Conservation (phyloP, 2,797 vertebrate genomes). For the Neostethus bicornis region DNA sequence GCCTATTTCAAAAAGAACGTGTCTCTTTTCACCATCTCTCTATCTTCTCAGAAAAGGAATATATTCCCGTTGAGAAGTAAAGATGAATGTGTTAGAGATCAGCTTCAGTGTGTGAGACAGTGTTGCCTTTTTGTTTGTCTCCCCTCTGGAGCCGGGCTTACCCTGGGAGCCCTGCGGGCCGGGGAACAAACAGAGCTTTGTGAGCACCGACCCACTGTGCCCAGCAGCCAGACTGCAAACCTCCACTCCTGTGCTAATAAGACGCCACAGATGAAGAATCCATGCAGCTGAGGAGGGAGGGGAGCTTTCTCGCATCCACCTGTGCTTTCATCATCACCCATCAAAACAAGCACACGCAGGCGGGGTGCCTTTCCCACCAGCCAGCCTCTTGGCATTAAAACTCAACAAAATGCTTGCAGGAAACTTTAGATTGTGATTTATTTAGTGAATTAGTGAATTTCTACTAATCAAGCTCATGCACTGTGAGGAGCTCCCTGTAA, state of each 20-base stretch:
- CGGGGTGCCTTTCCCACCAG: slow-evolving; percentile 43
- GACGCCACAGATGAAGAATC: slow-evolving; percentile 70
- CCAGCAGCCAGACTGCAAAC: slow-evolving; percentile 75
- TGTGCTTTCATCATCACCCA: slow-evolving; percentile 77
- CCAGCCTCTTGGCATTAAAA: slow-evolving; percentile 44
- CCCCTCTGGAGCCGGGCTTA: slow-evolving; percentile 79
- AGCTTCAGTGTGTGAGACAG: slow-evolving; percentile 67
- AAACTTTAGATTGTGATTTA: slow-evolving; percentile 52
- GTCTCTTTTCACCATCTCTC: slow-evolving; percentile 68
- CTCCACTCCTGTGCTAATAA: slow-evolving; percentile 71
- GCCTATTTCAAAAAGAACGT: slow-evolving; percentile 65
- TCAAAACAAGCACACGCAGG: slow-evolving; percentile 66
- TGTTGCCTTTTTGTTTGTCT: slow-evolving; percentile 74
- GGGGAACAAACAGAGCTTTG: slow-evolving; percentile 86
- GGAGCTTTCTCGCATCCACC: slow-evolving; percentile 67
- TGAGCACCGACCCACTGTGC: slow-evolving; percentile 77
- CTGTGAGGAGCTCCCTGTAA: slow-evolving; percentile 51
- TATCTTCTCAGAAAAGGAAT: slow-evolving; percentile 65
- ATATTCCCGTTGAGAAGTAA: slow-evolving; percentile 65
- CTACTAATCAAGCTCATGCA: slow-evolving; percentile 61
- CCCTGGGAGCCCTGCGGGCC: slow-evolving; percentile 86
- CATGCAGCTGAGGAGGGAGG: slow-evolving; percentile 45
- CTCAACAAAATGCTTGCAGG: slow-evolving; percentile 30
- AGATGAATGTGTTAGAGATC: slow-evolving; percentile 73
- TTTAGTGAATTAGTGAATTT: slow-evolving; percentile 43